Base-by-base conservation (phyloP, 2,113 vertebrate species). In the Cynopterus brachyotis region DNA sequence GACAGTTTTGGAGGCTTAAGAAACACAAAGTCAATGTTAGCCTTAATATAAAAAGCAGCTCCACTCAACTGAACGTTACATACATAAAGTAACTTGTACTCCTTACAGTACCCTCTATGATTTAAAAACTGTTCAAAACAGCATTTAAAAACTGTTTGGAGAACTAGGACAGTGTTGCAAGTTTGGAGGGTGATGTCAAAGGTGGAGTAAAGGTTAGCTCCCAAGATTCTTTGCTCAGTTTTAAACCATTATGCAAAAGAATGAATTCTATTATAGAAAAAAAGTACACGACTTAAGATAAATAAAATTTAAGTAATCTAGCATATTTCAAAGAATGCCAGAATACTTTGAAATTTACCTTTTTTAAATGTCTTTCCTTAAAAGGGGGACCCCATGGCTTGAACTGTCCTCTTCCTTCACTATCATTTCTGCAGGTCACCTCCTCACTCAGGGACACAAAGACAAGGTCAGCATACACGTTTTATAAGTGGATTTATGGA, bases 301-400 rank as follows among this genome's bases (percentile, higher is more conserved):
- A 98, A 95, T 95, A 96, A 96, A 93, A 96, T 98, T 97, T 97
- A 98, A 97, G 84, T 97, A 97, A 97, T 96, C 95, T 59, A 96
- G 96, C 97, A 98, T 94, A 98, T 98, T 98, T 98, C 89, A 98
- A 97, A 97, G 95, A 98, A 98, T 97, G 97, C 76, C 0, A 0
- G 90, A 92, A 96, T 91, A 95, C 94, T 97, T 94, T 95, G 88
- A 96, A 96, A 96, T 96, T 97, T 94, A 97, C 92, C 93, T 98
- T 87, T 90, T 97, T 96, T 97, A 26, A 97, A 97, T 67, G 96
- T 94, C 96, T 97, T 97, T 94, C 89, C 75, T 93, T 96, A 92
- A 96, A 96, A 93, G 5, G 66, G 64, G 93, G 82, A 50, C 50
- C 76, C 81, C 89, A 55, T n/a, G 32, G 50, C 72, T 93, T 82